These are phyloP conservation scores for Acanthacorydalis orientalis DNA, from an alignment of 2,888 invertebrate genomes.

Conservation along the genomic window DNA sequence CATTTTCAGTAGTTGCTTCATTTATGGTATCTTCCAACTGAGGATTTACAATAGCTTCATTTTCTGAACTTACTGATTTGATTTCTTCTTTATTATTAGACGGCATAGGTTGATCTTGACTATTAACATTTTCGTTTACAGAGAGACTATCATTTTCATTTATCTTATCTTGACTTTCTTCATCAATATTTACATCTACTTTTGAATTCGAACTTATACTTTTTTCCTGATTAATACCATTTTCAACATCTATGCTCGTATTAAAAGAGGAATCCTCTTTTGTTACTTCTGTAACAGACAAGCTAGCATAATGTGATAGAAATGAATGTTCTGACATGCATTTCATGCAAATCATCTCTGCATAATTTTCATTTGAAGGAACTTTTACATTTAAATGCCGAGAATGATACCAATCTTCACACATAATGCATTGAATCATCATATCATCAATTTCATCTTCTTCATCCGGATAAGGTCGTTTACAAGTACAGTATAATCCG, in stretches of 20 bases:
- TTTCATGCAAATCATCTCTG: slow-evolving; percentile 66
- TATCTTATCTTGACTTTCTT: slow-evolving; percentile 4
- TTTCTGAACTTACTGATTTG: too few relatives aligned
- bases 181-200: slow-evolving; percentile 1
- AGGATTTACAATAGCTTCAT: too few relatives aligned
- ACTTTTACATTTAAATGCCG: slow-evolving; percentile 47
- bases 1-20: not conserved
- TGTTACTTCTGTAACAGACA: slow-evolving; percentile 18
- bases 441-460: slow-evolving; percentile 68
- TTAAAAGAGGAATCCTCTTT: slow-evolving; percentile 8
- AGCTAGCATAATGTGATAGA: slow-evolving; percentile 47
- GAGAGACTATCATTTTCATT: not conserved
- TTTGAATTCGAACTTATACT: slow-evolving; percentile 7
- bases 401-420: slow-evolving; percentile 96
- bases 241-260: slow-evolving; percentile 9
- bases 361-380: slow-evolving; percentile 41
- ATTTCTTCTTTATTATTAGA: too few relatives aligned
- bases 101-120: too few relatives aligned
- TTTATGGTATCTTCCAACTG: too few relatives aligned
- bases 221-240: not conserved
- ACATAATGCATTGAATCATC: slow-evolving; percentile 92
- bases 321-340: slow-evolving; percentile 67
- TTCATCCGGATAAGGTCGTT: slow-evolving; percentile 87
- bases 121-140: too few relatives aligned
- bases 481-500: slow-evolving; percentile 82